Evolutionary conservation across 2,797 vertebrate species (phyloP).

Genomic region (Thalassophryne amazonica): DNA sequence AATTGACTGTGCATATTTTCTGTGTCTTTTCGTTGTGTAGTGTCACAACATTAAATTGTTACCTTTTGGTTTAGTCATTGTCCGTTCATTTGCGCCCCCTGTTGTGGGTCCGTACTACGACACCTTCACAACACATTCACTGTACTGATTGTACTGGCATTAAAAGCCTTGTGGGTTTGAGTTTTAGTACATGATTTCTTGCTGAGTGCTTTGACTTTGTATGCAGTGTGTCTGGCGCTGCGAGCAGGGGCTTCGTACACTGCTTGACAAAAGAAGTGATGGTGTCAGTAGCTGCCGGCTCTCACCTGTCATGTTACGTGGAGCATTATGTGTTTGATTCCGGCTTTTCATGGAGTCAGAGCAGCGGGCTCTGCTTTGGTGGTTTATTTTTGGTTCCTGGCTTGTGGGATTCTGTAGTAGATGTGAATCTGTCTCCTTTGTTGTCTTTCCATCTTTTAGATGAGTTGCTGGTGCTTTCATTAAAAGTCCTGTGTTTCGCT

Average conservation of each 20-base stretch:
- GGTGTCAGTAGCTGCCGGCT: neutral
- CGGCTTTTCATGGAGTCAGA: neutral
- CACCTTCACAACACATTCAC: neutral
- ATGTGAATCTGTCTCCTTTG: conserved; percentile 1
- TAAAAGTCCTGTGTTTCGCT: neutral
- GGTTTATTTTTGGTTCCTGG: neutral
- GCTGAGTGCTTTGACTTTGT: too few species aligned
- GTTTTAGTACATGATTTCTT: neutral
- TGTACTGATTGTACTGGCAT: neutral
- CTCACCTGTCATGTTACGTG: conserved; percentile 42
- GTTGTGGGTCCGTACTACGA: too few species aligned
- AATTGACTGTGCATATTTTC: too few species aligned
- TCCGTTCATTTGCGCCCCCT: neutral
- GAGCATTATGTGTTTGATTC: conserved; percentile 8
- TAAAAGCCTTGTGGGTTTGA: neutral
- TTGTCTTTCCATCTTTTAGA: neutral
- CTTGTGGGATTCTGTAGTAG: neutral
- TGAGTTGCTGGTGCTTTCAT: neutral
- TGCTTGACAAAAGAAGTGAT: neutral
- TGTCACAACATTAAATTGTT: too few species aligned
- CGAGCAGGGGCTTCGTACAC: neutral
- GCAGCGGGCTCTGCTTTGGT: neutral
- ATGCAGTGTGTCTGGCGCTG: too few species aligned
- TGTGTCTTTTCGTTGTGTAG: too few species aligned
- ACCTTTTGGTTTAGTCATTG: neutral